Evolutionary conservation across 1,140 invertebrate species (phyloP), one percentile per base, ranked within the genome.

Genomic region (Manduca sexta): DNA sequence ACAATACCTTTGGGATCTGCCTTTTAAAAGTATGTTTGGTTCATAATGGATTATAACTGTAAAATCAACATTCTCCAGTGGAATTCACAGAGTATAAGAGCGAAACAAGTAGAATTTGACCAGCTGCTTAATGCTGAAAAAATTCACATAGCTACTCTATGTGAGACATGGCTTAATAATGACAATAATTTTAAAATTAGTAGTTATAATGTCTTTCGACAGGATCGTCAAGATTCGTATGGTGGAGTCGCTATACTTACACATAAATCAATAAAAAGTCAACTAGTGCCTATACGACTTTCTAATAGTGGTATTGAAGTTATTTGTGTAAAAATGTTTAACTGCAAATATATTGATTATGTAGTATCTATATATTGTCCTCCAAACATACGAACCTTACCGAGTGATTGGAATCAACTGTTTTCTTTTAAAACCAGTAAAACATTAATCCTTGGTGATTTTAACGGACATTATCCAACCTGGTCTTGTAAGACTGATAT

Each of bases 221-320:
- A 55, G 12, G 62, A 65, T 37, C 44, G 61, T 12, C 5, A 42
- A 3, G 61, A 62, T 13, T 53, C 52, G 0, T 64, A 56, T 39
- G 65, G 65, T 2, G 64, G 64, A 10, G 45, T 68, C 26, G 60
- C 54, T 7, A 42, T 49, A 10, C 35, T 49, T 12, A 40, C 43
- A 8, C 52, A 49, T 29, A 55, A 49, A 31, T 43, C 30, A 12
- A 43, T 47, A n/a, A 38, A 43, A 13, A 33, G 18, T 13, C 29
- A 29, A 3, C 2, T 15, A 34, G 2, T 10, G 8, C 11, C 15
- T 12, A n/a, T 21, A 31, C 3, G 6, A 34, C 18, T n/a, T 29
- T 33, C 1, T 13, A 52, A 46, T 42, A 1, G 11, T 4, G 40
- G 34, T 8, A 47, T 53, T 13, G 44, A 48, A 37, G 16, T 38